These are phyloP conservation scores for Folsomia manolachei DNA, from an alignment of 2,888 invertebrate genomes.

Conservation along the genomic window DNA sequence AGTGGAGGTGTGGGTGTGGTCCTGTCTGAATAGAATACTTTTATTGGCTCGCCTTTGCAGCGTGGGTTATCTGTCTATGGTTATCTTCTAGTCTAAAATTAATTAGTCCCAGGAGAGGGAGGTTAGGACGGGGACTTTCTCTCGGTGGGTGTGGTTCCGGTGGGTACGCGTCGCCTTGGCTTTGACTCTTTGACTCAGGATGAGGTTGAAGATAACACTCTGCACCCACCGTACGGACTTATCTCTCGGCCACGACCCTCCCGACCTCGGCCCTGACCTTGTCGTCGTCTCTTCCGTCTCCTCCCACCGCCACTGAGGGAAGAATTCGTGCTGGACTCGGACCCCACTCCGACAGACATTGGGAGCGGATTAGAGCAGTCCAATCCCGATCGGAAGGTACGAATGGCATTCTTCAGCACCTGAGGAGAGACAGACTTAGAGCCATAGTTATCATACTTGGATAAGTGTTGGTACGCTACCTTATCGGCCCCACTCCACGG, in stretches of 20 bases:
- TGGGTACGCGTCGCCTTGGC: no score
- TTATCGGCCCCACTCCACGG: conserved; percentile 54
- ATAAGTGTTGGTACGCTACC: conserved; percentile 41
- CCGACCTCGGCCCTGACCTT: conserved; percentile 30
- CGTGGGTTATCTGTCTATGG: no score
- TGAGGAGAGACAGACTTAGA: conserved; percentile 36
- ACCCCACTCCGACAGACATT: conserved; percentile 44
- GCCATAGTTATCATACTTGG: neutral
- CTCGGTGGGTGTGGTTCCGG: no score
- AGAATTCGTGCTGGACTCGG: conserved; percentile 19
- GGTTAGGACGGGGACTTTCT: no score
- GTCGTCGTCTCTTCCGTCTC: conserved; percentile 38
- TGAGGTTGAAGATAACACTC: neutral
- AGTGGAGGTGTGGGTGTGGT: no score
- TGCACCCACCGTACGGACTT: neutral
- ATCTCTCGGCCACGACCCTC: neutral
- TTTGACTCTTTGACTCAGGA: no score
- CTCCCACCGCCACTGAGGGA: conserved; percentile 28
- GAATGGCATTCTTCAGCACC: conserved; percentile 55
- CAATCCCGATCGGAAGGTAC: conserved; percentile 54
- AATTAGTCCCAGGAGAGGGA: no score
- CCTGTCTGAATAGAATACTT: no score
- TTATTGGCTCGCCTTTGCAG: no score
- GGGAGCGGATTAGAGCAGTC: conserved; percentile 55
- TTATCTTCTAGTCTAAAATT: no score